phyloP scores from a whole-genome alignment of 2,888 invertebrate genomes.

The Augochlorella aurata region DNA sequence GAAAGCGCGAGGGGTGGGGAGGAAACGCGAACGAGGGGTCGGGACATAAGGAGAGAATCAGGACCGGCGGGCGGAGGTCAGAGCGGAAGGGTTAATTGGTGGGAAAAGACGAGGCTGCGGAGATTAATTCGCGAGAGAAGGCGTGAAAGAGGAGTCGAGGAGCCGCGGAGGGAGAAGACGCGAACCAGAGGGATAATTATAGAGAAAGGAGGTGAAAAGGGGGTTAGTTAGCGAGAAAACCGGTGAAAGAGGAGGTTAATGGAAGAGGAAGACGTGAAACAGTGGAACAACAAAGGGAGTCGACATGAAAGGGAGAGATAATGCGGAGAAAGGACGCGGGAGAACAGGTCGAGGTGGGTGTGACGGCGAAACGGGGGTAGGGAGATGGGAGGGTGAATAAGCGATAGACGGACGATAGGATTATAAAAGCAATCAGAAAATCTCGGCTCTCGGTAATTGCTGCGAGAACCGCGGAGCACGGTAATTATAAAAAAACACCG shows the following conservation, averaged over 20 bases:
- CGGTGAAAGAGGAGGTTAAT: neutral
- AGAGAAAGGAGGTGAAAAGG: constrained; percentile 14
- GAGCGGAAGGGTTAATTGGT: constrained; percentile 2
- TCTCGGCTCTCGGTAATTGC: neutral
- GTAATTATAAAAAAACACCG: neutral
- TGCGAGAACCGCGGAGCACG: neutral
- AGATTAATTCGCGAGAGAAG: constrained; percentile 5
- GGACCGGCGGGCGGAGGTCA: neutral
- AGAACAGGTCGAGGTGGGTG: neutral
- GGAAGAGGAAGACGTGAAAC: constrained; percentile 30
- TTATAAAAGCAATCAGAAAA: constrained; percentile 7
- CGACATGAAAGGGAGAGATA: constrained; percentile 11
- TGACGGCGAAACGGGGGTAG: neutral
- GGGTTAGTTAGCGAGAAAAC: constrained; percentile 17
- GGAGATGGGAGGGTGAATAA: neutral
- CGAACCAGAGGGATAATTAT: constrained; percentile 26
- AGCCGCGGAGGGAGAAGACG: constrained; percentile 7
- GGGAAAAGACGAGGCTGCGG: neutral
- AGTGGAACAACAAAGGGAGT: constrained; percentile 4
- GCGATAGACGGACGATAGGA: constrained; percentile 1
- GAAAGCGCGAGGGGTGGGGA: neutral
- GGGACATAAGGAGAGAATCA: neutral
- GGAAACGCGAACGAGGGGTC: neutral
- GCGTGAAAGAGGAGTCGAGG: neutral
- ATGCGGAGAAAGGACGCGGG: constrained; percentile 1